These are phyloP conservation scores for Tachina lurida DNA, from an alignment of 2,888 invertebrate genomes.

Conservation along the genomic window DNA sequence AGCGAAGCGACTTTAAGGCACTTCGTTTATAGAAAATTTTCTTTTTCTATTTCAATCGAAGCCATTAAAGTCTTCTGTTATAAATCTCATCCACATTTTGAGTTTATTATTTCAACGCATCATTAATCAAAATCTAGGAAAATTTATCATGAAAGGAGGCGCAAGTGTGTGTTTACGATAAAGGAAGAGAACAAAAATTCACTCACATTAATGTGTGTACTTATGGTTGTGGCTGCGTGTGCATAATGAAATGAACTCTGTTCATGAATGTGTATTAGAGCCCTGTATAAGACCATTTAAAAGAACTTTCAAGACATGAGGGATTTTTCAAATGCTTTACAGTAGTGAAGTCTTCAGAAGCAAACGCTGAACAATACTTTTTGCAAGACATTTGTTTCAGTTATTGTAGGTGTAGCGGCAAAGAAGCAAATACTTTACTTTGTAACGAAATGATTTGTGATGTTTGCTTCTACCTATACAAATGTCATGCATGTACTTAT, in stretches of 20 bases:
- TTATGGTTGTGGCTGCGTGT: not conserved
- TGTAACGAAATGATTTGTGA: too few species aligned
- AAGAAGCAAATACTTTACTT: too few species aligned
- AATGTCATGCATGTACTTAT: too few species aligned
- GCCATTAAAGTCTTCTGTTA: not conserved
- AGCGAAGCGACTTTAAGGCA: not conserved
- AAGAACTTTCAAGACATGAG: too few species aligned
- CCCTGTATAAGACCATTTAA: too few species aligned
- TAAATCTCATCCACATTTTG: not conserved
- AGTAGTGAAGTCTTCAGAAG: too few species aligned
- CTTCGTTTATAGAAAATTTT: not conserved
- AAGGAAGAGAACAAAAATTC: not conserved
- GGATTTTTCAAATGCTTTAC: too few species aligned
- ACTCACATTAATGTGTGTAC: not conserved
- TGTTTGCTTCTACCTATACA: too few species aligned
- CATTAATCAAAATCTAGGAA: conserved; percentile 44
- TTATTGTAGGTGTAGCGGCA: too few species aligned
- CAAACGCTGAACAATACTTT: too few species aligned
- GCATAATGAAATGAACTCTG: not conserved
- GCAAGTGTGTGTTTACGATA: conserved; percentile 6
- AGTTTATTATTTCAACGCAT: not conserved
- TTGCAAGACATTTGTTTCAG: too few species aligned
- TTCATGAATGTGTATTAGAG: not conserved
- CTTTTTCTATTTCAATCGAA: not conserved
- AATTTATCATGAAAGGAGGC: not conserved